Percentiles rank a stretch among this genome's conserved stretches.
These are phyloP conservation scores for Leptogaster cylindrica DNA, from an alignment of 2,888 invertebrate species.

Conservation along the genomic window DNA sequence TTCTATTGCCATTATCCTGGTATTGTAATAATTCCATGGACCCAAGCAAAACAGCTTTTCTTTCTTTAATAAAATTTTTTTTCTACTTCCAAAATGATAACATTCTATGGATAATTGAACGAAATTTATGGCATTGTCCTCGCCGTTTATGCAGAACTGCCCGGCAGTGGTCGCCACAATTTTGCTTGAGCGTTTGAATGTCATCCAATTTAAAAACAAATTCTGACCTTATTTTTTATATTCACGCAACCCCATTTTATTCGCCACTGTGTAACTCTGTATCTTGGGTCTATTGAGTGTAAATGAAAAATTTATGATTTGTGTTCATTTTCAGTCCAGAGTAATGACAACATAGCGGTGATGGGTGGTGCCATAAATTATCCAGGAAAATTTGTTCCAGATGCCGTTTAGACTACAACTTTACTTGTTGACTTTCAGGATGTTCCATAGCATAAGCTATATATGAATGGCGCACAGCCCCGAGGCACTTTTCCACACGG, in stretches of 20 bases:
- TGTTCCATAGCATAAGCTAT: not conserved
- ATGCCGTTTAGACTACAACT: not conserved
- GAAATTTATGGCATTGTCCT: conserved; percentile 43
- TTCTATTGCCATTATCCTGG: not conserved
- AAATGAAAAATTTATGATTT: conserved; percentile 41
- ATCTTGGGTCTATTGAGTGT: too few relatives aligned
- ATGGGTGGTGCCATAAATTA: conserved; percentile 33
- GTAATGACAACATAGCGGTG: conserved; percentile 25
- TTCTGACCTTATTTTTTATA: too few relatives aligned
- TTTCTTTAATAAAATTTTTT: not conserved
- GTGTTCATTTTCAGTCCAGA: conserved; percentile 16
- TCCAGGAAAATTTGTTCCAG: conserved; percentile 15
- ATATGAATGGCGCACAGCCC: too few relatives aligned
- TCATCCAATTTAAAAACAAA: not conserved
- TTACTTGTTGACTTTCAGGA: not conserved
- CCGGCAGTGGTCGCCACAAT: too few relatives aligned
- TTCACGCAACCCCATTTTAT: too few relatives aligned
- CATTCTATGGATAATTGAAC: conserved; percentile 43
- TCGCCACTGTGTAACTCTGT: too few relatives aligned
- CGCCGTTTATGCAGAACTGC: too few relatives aligned
- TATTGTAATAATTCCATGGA: too few relatives aligned
- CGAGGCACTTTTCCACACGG: too few relatives aligned
- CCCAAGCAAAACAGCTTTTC: too few relatives aligned
- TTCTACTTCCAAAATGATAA: conserved; percentile 12
- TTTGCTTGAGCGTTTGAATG: too few relatives aligned